These are phyloP conservation scores for Hoplostethus atlanticus DNA, from an alignment of 2,797 vertebrate species.

Conservation along the genomic window DNA sequence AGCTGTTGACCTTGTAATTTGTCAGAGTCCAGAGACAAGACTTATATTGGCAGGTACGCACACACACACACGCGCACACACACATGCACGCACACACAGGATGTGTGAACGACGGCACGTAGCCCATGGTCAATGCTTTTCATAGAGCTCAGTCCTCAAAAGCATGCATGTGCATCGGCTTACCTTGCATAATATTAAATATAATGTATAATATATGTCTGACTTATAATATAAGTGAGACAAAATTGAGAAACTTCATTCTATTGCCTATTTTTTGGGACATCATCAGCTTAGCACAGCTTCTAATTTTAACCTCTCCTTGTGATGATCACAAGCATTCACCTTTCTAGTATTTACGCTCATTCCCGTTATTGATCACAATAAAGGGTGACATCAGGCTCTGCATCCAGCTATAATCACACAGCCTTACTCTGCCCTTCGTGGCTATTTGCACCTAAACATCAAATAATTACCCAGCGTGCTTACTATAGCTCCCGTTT, in stretches of 20 bases:
- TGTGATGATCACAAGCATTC: conserved; percentile 5
- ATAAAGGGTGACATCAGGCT: conserved; percentile 37
- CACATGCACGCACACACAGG: background rate
- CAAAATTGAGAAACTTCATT: background rate
- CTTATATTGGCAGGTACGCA: conserved; percentile 17
- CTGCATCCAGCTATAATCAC: conserved; percentile 33
- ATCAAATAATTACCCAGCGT: conserved; percentile 43
- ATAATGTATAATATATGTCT: background rate
- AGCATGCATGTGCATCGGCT: too few species aligned
- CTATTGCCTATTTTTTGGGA: background rate
- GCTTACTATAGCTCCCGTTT: conserved; percentile 50
- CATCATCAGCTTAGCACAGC: background rate
- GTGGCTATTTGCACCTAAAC: conserved; percentile 44
- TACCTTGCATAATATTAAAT: background rate
- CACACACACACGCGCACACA: background rate
- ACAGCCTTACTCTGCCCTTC: conserved; percentile 24
- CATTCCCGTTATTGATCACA: conserved; percentile 38
- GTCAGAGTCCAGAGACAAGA: conserved; percentile 10
- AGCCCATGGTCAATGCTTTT: conserved; percentile 18
- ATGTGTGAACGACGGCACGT: conserved; percentile 33
- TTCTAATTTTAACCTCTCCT: conserved; percentile 4
- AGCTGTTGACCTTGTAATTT: conserved; percentile 7
- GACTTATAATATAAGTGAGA: background rate
- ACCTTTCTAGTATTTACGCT: conserved; percentile 6
- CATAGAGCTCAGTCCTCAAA: background rate